Base-by-base conservation (phyloP, 2,113 vertebrate genomes). In the Mormyrus iriodes region DNA sequence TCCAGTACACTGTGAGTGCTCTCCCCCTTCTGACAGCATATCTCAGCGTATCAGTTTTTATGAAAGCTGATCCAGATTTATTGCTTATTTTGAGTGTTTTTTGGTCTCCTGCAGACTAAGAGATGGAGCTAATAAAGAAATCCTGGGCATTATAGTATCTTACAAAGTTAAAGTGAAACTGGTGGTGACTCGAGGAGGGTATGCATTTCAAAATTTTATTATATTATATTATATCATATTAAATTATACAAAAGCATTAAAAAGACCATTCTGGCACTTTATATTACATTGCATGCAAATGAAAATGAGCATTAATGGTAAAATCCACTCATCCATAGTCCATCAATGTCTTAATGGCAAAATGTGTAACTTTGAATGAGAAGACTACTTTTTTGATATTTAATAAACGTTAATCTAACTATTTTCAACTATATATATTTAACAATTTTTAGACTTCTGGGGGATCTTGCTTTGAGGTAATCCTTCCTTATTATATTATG, bases 141-240 rank as follows among this genome's bases (percentile, higher is more conserved):
- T 99, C 92, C 93, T 99, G 86, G 98, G 98, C 24, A 99, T 99
- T 85, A 98, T 99, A 0, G 98, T 99, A 17, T 99, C 98, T 4
- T 99, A 99, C 94, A 99, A 99, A 92, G 98, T 99, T 90, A 99
- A 99, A 93, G 98, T 98, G 93, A 99, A 99, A 96, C 95, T 99
- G 95, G 97, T 99, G 27, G 98, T 99, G 55, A 98, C 98, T 0
- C 94, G 98, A 91, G 98, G 98, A 89, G 98, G 98, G 98, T 99
- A 92, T 95, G 88, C 39, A 58, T 42, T 88, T 51, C 13, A 48
- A 46, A 84, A 48, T n/a, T n/a, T n/a, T n/a, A 19, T 46, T 84
- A 84, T 42, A 84, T 46, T 46, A 48, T 48, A 48, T 4, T 48
- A 24, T 46, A 65, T 27, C 24, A 65, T 17, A 65, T 24, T 1